Evolutionary conservation across 2,888 invertebrate genomes (phyloP).

Genomic region (Plusia festucae): DNA sequence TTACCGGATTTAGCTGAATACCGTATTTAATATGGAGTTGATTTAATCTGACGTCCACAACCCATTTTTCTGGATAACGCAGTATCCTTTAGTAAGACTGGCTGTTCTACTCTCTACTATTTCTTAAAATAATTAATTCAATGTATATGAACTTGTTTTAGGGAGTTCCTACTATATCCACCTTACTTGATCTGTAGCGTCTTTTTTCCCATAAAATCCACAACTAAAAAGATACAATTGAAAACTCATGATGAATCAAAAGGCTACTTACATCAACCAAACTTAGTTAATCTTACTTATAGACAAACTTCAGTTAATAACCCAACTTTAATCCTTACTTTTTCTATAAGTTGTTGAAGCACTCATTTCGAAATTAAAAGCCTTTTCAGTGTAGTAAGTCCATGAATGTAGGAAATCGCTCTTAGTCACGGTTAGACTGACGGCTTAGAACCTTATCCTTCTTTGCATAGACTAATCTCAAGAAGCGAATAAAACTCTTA

Average conservation of each 20-base stretch:
- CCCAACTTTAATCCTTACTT: background rate
- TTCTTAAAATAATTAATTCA: no score
- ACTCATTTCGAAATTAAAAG: background rate
- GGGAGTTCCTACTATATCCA: no score
- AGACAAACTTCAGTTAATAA: background rate
- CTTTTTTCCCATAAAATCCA: no score
- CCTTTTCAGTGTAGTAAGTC: background rate
- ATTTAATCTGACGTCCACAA: no score
- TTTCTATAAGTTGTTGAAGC: background rate
- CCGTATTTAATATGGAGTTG: no score
- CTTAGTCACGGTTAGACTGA: background rate
- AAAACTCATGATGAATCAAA: background rate
- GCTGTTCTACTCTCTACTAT: no score
- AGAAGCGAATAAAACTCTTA: background rate
- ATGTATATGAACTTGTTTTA: no score
- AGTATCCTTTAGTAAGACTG: no score
- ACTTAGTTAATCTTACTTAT: no score
- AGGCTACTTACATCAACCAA: background rate
- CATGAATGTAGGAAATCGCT: background rate
- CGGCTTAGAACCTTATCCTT: background rate
- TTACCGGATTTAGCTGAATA: no score
- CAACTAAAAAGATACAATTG: background rate
- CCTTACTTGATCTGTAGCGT: no score
- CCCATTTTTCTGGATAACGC: no score
- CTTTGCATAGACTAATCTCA: slow-evolving; percentile 5